Evolutionary conservation across 2,113 vertebrate genomes (phyloP).

Genomic region (Gambusia affinis): DNA sequence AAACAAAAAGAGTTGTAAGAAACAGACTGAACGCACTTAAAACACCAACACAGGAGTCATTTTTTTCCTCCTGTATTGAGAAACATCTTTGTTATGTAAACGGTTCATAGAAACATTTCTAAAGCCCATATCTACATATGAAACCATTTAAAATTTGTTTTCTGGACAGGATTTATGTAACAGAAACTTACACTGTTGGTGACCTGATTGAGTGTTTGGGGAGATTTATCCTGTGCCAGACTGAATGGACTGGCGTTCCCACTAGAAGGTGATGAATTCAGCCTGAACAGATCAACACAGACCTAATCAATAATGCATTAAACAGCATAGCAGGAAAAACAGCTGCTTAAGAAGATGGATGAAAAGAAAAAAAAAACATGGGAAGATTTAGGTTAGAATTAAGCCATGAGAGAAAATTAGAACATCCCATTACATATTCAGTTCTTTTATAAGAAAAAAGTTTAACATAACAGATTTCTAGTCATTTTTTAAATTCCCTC

Average conservation of each 20-base stretch:
- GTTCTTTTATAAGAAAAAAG: no score
- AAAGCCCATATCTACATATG: neutral
- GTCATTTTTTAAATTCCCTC: no score
- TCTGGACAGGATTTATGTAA: neutral
- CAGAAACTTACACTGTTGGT: slow-evolving; percentile 82
- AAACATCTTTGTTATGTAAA: no score
- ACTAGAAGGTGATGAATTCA: slow-evolving; percentile 86
- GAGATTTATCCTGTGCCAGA: slow-evolving; percentile 81
- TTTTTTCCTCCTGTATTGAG: no score
- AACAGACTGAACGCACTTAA: no score
- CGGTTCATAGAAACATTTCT: no score
- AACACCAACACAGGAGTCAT: no score
- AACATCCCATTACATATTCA: no score
- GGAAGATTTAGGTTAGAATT: no score
- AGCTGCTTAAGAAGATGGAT: neutral
- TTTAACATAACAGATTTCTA: no score
- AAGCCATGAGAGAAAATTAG: no score
- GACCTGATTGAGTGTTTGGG: slow-evolving; percentile 68
- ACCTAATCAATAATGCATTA: neutral
- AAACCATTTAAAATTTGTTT: neutral
- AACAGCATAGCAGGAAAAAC: neutral
- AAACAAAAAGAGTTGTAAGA: neutral
- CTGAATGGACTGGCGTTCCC: slow-evolving; percentile 83
- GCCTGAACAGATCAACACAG: slow-evolving; percentile 72
- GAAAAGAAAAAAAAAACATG: neutral